Base-by-base conservation (phyloP, 2,797 vertebrate genomes). In the Odontamblyopus rebecca region DNA sequence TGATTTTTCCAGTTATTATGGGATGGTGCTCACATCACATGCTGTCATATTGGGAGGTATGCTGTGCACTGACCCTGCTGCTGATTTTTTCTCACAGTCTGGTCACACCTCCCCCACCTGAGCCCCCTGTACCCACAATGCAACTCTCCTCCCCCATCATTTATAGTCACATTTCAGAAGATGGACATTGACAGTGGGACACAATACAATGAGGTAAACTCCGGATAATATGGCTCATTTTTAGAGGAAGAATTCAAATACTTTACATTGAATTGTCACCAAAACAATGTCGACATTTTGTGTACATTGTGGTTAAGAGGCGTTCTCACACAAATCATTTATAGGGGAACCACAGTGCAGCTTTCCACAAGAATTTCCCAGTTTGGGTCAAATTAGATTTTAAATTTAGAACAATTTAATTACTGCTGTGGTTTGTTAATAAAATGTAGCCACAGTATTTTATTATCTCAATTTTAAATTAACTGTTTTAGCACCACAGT, bases 1-100 rank as follows among this genome's bases (percentile, higher is more conserved):
- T 60, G 12, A 29, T 5, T 60, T 29, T 29, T 0, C 26, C 29
- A 13, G 23, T 26, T 26, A 26, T 27, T 57, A 13, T 57, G 11
- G 54, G 9, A 13, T 44, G 32, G 16, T 56, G 30, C 65, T 79
- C 71, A 67, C 41, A 76, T 61, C 61, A 19, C 73, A 77, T 75
- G 70, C 78, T 77, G 71, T 79, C 76, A 77, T 65, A 84, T 29
- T 23, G 73, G 67, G 75, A 78, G 74, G 72, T 77, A 69, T 87
- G 85, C 59, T 88, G 86, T 89, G 81, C 84, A 83, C 71, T 89
- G 90, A 89, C 86, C 88, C 88, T 63, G 23, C 79, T 70, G 80
- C 76, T 71, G 64, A 76, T 74, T 79, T 79, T 77, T 71, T 38
- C 69, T 63, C 67, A 50, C 4, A 74, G 69, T 66, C 69, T 68